Conservation (phyloP, 2,113 vertebrate species). For the Butorides virescens region DNA sequence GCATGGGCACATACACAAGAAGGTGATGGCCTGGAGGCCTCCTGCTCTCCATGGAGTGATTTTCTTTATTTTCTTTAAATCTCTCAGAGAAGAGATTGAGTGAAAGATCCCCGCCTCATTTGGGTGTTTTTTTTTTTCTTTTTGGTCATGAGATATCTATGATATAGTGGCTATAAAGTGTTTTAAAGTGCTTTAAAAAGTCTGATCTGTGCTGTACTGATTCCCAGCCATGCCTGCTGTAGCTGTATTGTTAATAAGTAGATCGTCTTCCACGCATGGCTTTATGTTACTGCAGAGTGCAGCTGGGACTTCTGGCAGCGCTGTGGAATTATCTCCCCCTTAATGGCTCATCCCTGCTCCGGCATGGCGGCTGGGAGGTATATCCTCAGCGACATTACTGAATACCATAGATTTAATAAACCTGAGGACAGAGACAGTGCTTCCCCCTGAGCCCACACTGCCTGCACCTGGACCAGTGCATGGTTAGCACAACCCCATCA, state of each 20-base stretch:
- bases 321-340: background rate
- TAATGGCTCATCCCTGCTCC: background rate
- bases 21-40: background rate
- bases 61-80: background rate
- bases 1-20: background rate
- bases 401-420: background rate
- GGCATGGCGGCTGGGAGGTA: background rate
- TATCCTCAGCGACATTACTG: background rate
- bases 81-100: background rate
- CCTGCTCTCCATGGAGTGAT: background rate
- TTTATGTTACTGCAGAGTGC: background rate
- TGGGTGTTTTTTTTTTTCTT: background rate
- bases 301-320: background rate
- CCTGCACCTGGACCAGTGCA: background rate
- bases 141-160: background rate
- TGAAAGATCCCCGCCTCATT: background rate
- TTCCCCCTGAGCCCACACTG: background rate
- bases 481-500: background rate
- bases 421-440: background rate
- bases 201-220: background rate
- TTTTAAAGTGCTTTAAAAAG: background rate
- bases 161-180: background rate
- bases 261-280: background rate
- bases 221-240: background rate
- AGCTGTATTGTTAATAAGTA: background rate